These are phyloP conservation scores for Lasioglossum marginatum DNA, from an alignment of 2,888 invertebrate species.

Conservation along the genomic window DNA sequence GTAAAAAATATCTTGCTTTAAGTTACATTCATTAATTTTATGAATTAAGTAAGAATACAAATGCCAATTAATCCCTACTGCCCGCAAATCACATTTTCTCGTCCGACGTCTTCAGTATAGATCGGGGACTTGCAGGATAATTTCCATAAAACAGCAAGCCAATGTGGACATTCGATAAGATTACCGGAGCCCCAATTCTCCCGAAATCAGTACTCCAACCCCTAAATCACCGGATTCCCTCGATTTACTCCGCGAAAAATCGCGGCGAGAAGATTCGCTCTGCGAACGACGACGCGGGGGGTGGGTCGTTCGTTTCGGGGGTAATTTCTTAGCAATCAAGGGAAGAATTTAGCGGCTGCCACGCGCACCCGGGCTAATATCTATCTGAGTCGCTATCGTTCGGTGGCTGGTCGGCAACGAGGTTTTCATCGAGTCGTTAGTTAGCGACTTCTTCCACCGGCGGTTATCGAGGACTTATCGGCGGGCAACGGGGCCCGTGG, in stretches of 20 bases:
- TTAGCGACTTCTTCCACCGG: constrained; percentile 64
- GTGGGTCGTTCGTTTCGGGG: constrained; percentile 40
- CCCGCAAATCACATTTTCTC: too few species aligned
- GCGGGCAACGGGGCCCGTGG: constrained; percentile 43
- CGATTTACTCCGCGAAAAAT: constrained; percentile 9
- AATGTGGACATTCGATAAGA: neutral
- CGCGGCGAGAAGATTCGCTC: too few species aligned
- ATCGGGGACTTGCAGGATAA: neutral
- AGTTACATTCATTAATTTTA: too few species aligned
- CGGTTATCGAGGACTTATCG: constrained; percentile 68
- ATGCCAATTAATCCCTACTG: neutral
- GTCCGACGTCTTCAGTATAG: too few species aligned
- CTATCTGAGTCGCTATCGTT: constrained; percentile 70
- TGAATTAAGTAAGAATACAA: too few species aligned
- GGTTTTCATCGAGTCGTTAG: constrained; percentile 84
- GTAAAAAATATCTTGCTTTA: too few species aligned
- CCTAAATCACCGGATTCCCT: constrained; percentile 19
- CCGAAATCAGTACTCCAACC: neutral
- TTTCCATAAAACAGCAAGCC: neutral
- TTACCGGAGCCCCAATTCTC: neutral
- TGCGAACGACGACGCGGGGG: constrained; percentile 13
- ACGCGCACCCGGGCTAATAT: constrained; percentile 68
- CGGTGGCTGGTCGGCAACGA: constrained; percentile 74
- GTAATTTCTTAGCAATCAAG: constrained; percentile 83
- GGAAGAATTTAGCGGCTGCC: constrained; percentile 69